Base-by-base conservation (phyloP, 2,113 vertebrate genomes). In the Melanocharis versteri region DNA sequence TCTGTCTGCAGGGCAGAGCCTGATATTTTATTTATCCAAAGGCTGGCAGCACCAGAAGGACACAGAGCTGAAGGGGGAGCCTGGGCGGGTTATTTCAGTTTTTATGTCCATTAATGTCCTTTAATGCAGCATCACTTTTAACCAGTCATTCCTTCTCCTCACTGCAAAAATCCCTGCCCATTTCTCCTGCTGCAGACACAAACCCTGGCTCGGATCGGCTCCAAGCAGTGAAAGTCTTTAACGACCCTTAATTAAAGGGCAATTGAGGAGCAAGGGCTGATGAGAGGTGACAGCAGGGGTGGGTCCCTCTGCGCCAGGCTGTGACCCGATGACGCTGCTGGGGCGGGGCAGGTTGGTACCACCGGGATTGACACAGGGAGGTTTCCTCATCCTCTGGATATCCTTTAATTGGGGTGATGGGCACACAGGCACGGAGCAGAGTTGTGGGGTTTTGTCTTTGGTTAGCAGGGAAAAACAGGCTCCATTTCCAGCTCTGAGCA, bases 231-330 rank as follows among this genome's bases (percentile, higher is more conserved):
- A 79, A 95, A 96, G 71, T 83, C 92, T 93, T 97, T 84, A 96
- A 78, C 54, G 71, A 82, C 75, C 58, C 79, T 97, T 97, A 97
- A 97, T 98, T 97, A 97, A 97, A 93, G 93, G 95, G 91, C 93
- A 90, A 97, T 89, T 96, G 92, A 88, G 85, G 87, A 96, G 78
- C 68, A 68, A 88, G 62, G 90, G 83, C 93, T 96, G 96, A 95
- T 19, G 76, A 91, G 83, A 87, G 96, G 70, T 83, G 91, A 91
- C 89, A 94, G 97, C 95, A 97, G 95, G 68, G 76, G 70, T 45
- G 96, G 92, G 95, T 96, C 93, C 80, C 91, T 89, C 76, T 23
- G 19, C 96, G 97, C 94, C 94, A 95, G 73, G 73, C 93, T 94
- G 65, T 48, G 78, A 91, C 95, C 91, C 94, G 18, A 2, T 28